These are phyloP conservation scores for Scaptomyza cyrtandrae DNA, from an alignment of 2,888 invertebrate species.

Conservation along the genomic window DNA sequence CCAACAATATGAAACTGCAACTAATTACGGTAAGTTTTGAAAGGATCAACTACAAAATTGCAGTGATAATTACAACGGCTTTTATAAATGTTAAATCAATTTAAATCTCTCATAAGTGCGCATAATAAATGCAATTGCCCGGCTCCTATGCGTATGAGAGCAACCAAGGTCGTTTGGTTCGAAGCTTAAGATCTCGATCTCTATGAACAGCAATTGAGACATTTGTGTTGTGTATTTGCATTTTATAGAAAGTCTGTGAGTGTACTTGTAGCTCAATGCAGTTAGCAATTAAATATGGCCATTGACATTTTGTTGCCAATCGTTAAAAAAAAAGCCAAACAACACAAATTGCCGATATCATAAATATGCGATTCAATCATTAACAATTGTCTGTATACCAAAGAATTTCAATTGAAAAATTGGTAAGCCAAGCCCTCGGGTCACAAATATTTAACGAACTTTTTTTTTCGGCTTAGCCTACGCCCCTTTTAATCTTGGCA, in stretches of 20 bases:
- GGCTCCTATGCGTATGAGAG: slow-evolving; percentile 27
- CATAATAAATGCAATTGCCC: slow-evolving; percentile 24
- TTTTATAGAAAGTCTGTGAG: slow-evolving; percentile 68
- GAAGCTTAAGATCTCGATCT: slow-evolving; percentile 50
- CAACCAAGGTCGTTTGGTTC: slow-evolving; percentile 65
- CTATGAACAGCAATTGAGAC: slow-evolving; percentile 30
- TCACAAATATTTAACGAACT: slow-evolving; percentile 58
- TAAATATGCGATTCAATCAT: slow-evolving; percentile 69
- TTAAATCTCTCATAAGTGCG: slow-evolving; percentile 21
- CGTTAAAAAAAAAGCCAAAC: slow-evolving; percentile 22
- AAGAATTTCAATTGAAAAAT: slow-evolving; percentile 67
- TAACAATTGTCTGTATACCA: slow-evolving; percentile 53
- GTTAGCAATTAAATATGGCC: slow-evolving; percentile 62
- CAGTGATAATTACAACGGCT: slow-evolving; percentile 1
- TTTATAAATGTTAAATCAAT: not conserved
- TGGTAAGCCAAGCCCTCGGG: slow-evolving; percentile 72
- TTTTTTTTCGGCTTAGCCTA: slow-evolving; percentile 47
- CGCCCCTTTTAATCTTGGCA: slow-evolving; percentile 46
- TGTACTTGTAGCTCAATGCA: slow-evolving; percentile 54
- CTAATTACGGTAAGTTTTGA: slow-evolving; percentile 71
- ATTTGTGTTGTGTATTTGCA: slow-evolving; percentile 61
- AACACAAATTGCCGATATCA: slow-evolving; percentile 35
- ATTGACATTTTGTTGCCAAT: slow-evolving; percentile 61
- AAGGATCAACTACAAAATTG: slow-evolving; percentile 29
- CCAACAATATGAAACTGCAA: slow-evolving; percentile 63